These are phyloP conservation scores for Subanguina moxae DNA, from an alignment of 1,140 invertebrate genomes.

Conservation along the genomic window DNA sequence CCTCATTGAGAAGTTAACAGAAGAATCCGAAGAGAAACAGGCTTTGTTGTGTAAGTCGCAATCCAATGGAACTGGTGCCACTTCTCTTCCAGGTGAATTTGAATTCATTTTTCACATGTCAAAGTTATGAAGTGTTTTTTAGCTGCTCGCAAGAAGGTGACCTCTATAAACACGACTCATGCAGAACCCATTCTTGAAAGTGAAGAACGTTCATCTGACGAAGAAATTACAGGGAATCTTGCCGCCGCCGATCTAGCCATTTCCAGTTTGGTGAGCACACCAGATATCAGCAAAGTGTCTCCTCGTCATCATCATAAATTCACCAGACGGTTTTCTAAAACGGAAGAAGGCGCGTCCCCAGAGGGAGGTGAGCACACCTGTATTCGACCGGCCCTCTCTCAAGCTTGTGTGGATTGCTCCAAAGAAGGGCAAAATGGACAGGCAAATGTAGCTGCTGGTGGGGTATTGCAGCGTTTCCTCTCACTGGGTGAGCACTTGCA, in stretches of 20 bases:
- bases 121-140: not conserved
- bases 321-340: not conserved
- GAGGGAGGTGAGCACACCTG: not conserved
- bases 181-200: not conserved
- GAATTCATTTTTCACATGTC: not conserved
- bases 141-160: not conserved
- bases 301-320: not conserved
- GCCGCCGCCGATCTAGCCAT: not conserved
- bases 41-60: not conserved
- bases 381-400: not conserved
- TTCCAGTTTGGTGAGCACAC: not conserved
- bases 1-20: constrained; percentile 11
- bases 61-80: not conserved
- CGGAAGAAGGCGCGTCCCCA: not conserved
- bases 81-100: not conserved
- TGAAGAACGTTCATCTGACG: not conserved
- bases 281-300: not conserved
- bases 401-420: not conserved
- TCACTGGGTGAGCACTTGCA: constrained; percentile 52
- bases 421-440: not conserved
- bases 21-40: too few relatives aligned
- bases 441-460: not conserved
- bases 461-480: constrained; percentile 39
- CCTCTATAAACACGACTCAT: not conserved
- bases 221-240: not conserved